These are phyloP conservation scores for Vireo griseus DNA, from an alignment of 2,797 vertebrate species.

Conservation along the genomic window DNA sequence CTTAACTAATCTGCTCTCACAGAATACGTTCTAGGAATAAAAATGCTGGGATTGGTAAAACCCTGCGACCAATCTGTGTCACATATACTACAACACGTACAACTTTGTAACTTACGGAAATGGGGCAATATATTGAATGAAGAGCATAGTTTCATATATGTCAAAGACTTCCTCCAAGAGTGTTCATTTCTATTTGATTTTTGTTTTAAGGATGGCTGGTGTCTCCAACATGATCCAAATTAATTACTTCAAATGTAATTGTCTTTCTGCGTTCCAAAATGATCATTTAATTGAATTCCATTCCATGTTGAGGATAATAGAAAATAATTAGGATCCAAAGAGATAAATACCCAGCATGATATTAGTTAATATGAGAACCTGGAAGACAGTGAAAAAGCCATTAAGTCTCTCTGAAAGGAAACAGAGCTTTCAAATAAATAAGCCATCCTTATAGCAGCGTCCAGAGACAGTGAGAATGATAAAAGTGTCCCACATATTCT, in stretches of 20 bases:
- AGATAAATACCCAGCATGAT: slow-evolving; percentile 68
- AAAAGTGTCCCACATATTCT: not conserved
- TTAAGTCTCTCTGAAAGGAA: slow-evolving; percentile 64
- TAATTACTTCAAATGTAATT: slow-evolving; percentile 60
- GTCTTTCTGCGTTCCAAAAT: slow-evolving; percentile 54
- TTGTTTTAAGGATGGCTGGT: slow-evolving; percentile 63
- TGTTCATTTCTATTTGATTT: slow-evolving; percentile 24
- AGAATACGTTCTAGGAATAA: not conserved
- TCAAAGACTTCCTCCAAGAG: slow-evolving; percentile 63
- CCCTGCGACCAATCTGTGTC: slow-evolving; percentile 29
- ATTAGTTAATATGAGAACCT: slow-evolving; percentile 73
- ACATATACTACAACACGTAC: slow-evolving; percentile 67
- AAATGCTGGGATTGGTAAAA: slow-evolving; percentile 27
- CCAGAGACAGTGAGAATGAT: not conserved
- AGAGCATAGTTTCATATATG: slow-evolving; percentile 67
- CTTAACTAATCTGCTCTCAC: slow-evolving; percentile 28
- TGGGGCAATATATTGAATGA: slow-evolving; percentile 55
- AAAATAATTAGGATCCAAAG: slow-evolving; percentile 72
- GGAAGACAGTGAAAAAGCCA: slow-evolving; percentile 71
- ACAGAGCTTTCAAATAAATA: slow-evolving; percentile 52
- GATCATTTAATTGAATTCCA: slow-evolving; percentile 64
- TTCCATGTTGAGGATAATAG: slow-evolving; percentile 68
- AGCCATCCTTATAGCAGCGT: slow-evolving; percentile 39
- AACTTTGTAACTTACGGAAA: slow-evolving; percentile 65
- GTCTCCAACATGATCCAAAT: slow-evolving; percentile 66